phyloP scores from a whole-genome alignment of 2,797 vertebrate species.

The Acanthornis magna region DNA sequence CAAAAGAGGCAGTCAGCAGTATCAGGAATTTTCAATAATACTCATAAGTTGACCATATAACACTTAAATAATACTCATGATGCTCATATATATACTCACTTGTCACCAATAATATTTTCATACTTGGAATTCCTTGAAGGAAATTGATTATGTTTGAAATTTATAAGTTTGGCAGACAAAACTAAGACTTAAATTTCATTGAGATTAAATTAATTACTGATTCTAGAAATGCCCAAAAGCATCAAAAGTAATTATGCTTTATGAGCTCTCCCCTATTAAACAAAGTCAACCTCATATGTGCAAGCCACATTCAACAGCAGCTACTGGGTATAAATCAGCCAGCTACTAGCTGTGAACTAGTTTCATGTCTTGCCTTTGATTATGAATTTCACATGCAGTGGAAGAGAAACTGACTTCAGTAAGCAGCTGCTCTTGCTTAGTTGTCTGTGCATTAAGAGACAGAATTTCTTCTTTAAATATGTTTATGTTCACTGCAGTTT shows the following conservation, averaged over 20 bases:
- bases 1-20: neutral
- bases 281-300: neutral
- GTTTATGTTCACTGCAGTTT: constrained; percentile 28
- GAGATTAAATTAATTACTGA: neutral
- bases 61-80: neutral
- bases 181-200: neutral
- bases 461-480: neutral
- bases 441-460: constrained; percentile 36
- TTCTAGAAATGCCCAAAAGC: neutral
- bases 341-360: constrained; percentile 14
- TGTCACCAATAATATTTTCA: neutral
- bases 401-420: constrained; percentile 18
- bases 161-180: neutral
- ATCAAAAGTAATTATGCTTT: neutral
- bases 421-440: constrained; percentile 56
- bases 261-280: neutral
- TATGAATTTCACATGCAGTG: constrained; percentile 42
- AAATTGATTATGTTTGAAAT: neutral
- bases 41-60: neutral
- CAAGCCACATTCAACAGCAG: neutral
- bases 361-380: constrained; percentile 25
- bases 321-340: constrained; percentile 30
- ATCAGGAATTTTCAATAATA: neutral
- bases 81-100: neutral
- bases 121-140: neutral